phyloP scores from a whole-genome alignment of 2,113 vertebrate species.

The Plotosus lineatus region DNA sequence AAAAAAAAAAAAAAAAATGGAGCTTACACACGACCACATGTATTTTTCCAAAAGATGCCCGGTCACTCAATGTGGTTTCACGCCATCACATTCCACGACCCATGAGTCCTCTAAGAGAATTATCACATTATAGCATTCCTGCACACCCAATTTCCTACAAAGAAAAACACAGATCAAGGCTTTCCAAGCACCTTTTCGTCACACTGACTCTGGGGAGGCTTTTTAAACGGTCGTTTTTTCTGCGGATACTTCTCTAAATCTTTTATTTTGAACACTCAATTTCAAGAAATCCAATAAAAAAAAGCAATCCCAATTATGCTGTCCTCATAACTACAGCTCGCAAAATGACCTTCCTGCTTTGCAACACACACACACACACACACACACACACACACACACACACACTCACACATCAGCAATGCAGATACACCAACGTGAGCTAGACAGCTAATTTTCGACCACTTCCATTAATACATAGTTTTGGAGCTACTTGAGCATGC shows the following conservation, averaged over 20 bases:
- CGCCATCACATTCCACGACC: slow-evolving; percentile 70
- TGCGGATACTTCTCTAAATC: slow-evolving; percentile 61
- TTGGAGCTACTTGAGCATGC: slow-evolving; percentile 51
- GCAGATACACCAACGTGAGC: slow-evolving; percentile 48
- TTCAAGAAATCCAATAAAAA: slow-evolving; percentile 58
- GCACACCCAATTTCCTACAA: slow-evolving; percentile 72
- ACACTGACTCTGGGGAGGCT: slow-evolving; percentile 56
- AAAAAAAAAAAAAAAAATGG: slow-evolving; percentile 37
- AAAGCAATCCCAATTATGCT: slow-evolving; percentile 51
- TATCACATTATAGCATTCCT: slow-evolving; percentile 77
- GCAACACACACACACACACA: too few relatives aligned
- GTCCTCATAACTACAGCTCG: slow-evolving; percentile 57
- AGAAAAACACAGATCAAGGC: slow-evolving; percentile 61
- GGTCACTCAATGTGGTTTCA: slow-evolving; percentile 69
- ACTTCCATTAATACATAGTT: slow-evolving; percentile 58
- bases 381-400: too few relatives aligned
- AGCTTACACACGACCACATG: slow-evolving; percentile 64
- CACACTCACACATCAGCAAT: slow-evolving; percentile 45
- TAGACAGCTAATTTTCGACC: slow-evolving; percentile 57
- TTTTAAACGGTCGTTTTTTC: slow-evolving; percentile 61
- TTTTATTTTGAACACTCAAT: slow-evolving; percentile 53
- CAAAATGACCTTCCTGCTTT: slow-evolving; percentile 51
- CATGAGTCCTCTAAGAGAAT: slow-evolving; percentile 72
- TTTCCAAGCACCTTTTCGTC: slow-evolving; percentile 66
- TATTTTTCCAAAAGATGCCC: slow-evolving; percentile 67